These are phyloP conservation scores for Mormyrus proboscirostris DNA, from an alignment of 2,797 vertebrate genomes.

Conservation along the genomic window DNA sequence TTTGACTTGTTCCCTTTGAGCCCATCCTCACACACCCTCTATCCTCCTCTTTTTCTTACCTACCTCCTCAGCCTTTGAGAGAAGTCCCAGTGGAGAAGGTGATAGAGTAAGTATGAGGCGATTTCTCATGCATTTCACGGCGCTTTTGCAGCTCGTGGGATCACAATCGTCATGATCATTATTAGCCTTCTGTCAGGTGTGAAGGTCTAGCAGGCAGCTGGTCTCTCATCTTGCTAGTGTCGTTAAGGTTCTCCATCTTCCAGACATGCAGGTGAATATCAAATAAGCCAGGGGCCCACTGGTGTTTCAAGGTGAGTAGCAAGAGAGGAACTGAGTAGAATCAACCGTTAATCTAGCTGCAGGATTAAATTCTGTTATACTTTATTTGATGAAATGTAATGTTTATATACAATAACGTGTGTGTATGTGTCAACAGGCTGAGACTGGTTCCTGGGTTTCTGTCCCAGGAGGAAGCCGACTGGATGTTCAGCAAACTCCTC, in stretches of 20 bases:
- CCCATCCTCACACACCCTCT: not conserved
- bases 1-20: not conserved
- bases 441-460: constrained; percentile 74
- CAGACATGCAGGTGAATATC: constrained; percentile 56
- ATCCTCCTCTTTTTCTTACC: not conserved
- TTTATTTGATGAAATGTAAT: not conserved
- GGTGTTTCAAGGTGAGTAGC: constrained; percentile 63
- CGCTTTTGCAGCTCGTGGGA: not conserved
- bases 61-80: constrained; percentile 46
- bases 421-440: constrained; percentile 53
- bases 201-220: not conserved
- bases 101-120: constrained; percentile 58
- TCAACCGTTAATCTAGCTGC: not conserved
- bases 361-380: not conserved
- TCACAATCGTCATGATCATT: not conserved
- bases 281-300: constrained; percentile 61
- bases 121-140: not conserved
- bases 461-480: constrained; percentile 72
- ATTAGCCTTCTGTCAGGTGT: not conserved
- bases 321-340: not conserved
- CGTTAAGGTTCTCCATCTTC: not conserved
- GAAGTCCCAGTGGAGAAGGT: constrained; percentile 53
- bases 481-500: constrained; percentile 78
- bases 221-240: not conserved
- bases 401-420: not conserved